These are phyloP conservation scores for Temnothorax nylanderi DNA, from an alignment of 1,140 invertebrate species.

Conservation along the genomic window DNA sequence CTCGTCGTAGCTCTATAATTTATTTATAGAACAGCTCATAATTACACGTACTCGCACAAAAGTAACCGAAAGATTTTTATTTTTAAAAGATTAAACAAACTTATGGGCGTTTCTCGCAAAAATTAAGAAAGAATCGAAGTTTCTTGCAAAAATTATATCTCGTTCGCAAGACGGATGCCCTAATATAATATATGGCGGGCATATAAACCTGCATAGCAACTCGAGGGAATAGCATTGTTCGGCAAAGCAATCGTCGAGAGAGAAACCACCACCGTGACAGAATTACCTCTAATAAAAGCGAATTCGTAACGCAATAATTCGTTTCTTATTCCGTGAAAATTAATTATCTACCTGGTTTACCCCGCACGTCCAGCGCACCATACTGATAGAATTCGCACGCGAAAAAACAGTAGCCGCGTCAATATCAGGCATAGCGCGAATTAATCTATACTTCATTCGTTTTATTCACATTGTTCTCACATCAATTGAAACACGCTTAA, in stretches of 20 bases:
- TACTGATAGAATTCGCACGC: constrained; percentile 41
- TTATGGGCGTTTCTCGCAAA: background rate
- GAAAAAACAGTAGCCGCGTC: constrained; percentile 65
- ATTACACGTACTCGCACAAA: background rate
- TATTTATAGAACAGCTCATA: background rate
- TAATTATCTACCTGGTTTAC: constrained; percentile 72
- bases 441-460: constrained; percentile 71
- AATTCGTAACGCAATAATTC: constrained; percentile 75
- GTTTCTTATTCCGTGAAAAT: constrained; percentile 77
- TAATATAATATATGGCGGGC: background rate
- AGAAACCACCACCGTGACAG: constrained; percentile 36
- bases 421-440: constrained; percentile 68
- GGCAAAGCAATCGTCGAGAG: constrained; percentile 22
- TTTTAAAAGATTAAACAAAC: background rate
- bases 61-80: background rate
- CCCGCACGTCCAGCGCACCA: background rate
- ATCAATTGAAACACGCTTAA: too few species aligned
- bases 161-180: background rate
- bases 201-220: constrained; percentile 56
- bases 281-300: constrained; percentile 60
- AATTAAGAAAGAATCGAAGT: background rate
- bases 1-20: background rate
- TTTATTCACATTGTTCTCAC: background rate
- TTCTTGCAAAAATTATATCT: background rate
- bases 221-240: constrained; percentile 49